Percentiles rank a stretch among this genome's conserved stretches.
phyloP scores from a whole-genome alignment of 2,113 vertebrate species.

The Rhizomys pruinosus region DNA sequence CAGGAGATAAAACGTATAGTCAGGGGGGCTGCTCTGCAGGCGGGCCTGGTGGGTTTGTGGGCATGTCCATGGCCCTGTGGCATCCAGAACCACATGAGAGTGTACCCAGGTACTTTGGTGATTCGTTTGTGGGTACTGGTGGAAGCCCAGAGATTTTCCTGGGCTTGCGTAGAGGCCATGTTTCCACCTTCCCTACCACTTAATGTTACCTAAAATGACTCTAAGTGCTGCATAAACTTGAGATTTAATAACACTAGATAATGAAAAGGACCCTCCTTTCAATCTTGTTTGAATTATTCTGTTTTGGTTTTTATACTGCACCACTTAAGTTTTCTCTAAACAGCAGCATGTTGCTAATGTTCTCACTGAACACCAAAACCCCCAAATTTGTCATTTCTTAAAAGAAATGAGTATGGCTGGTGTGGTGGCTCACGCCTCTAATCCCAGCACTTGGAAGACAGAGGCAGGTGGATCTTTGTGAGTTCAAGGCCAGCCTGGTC shows the following conservation, averaged over 20 bases:
- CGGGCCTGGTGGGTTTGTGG: neutral
- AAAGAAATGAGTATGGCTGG: no score
- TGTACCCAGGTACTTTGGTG: neutral
- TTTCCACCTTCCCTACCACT: neutral
- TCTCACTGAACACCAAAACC: no score
- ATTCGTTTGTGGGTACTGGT: neutral
- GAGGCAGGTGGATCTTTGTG: no score
- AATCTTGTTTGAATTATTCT: neutral
- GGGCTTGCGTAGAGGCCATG: neutral
- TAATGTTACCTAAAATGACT: neutral
- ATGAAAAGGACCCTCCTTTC: neutral
- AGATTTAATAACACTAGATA: neutral
- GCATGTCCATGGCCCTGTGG: neutral
- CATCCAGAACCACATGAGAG: neutral
- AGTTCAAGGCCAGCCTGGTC: no score
- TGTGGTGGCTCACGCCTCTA: no score
- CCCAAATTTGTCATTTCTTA: no score
- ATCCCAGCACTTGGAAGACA: no score
- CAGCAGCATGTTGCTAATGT: no score
- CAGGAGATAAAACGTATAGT: slow-evolving; percentile 7
- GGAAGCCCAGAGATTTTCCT: neutral
- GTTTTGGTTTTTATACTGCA: no score
- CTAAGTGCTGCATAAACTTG: neutral
- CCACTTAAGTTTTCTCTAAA: no score
- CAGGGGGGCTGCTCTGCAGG: neutral